These are phyloP conservation scores for Drosophila flavopinicola DNA, from an alignment of 2,888 invertebrate genomes.

Conservation along the genomic window DNA sequence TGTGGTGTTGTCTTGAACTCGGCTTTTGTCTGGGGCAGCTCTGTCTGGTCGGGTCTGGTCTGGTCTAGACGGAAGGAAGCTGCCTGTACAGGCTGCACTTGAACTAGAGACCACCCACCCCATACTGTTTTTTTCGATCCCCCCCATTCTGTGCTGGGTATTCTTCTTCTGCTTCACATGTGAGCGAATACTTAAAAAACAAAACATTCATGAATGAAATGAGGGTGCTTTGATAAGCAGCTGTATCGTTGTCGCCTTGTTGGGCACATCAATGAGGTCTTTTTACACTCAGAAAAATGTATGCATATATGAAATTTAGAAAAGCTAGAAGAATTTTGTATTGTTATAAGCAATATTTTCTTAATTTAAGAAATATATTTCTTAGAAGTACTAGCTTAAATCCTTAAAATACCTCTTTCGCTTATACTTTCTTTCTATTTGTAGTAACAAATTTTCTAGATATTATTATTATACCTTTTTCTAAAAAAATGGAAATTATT, in stretches of 20 bases:
- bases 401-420: too few species aligned
- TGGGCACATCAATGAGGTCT: slow-evolving; percentile 18
- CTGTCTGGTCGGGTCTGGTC: slow-evolving; percentile 38
- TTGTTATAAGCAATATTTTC: background rate
- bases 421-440: too few species aligned
- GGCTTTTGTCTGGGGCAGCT: slow-evolving; percentile 42
- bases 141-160: background rate
- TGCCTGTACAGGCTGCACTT: slow-evolving; percentile 63
- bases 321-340: background rate
- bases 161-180: slow-evolving; percentile 23
- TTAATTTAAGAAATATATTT: background rate
- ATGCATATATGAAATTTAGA: background rate
- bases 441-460: too few species aligned
- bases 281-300: slow-evolving; percentile 1
- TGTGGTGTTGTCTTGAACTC: slow-evolving; percentile 41
- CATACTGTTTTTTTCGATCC: background rate
- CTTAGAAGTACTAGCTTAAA: too few species aligned
- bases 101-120: slow-evolving; percentile 60
- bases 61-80: slow-evolving; percentile 47
- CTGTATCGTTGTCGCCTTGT: slow-evolving; percentile 28
- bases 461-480: too few species aligned
- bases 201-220: slow-evolving; percentile 52
- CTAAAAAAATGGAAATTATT: too few species aligned
- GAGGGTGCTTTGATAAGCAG: slow-evolving; percentile 37
- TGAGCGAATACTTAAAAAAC: slow-evolving; percentile 22